Conservation (phyloP, 2,113 vertebrate species). For the Ochotona curzoniae region DNA sequence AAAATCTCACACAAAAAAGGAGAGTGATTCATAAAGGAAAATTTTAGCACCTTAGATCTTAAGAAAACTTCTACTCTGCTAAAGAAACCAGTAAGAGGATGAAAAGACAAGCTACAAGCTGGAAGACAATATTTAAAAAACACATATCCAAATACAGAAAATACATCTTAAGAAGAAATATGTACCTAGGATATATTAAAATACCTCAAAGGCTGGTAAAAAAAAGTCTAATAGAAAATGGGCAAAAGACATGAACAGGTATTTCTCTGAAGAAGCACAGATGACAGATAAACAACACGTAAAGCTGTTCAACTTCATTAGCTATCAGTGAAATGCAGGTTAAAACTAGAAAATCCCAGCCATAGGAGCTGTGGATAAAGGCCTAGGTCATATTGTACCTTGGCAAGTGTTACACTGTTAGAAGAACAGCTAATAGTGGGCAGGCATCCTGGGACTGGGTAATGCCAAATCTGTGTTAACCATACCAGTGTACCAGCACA, state of each 20-base stretch:
- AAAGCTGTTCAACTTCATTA: too few species aligned
- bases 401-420: too few species aligned
- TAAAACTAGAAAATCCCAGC: too few species aligned
- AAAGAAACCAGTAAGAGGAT: background rate
- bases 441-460: too few species aligned
- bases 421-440: too few species aligned
- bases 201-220: background rate
- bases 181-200: background rate
- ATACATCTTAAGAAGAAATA: background rate
- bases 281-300: too few species aligned
- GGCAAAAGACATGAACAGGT: background rate
- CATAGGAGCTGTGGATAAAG: too few species aligned
- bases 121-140: background rate
- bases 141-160: background rate
- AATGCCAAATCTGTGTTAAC: too few species aligned
- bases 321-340: too few species aligned
- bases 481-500: too few species aligned
- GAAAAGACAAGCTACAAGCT: background rate
- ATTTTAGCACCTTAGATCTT: background rate
- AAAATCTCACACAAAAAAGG: background rate
- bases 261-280: background rate
- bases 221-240: background rate
- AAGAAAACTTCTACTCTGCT: background rate
- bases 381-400: too few species aligned
- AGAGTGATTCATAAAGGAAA: background rate